These are phyloP conservation scores for Lethrus apterus DNA, from an alignment of 1,140 invertebrate genomes.

Conservation along the genomic window DNA sequence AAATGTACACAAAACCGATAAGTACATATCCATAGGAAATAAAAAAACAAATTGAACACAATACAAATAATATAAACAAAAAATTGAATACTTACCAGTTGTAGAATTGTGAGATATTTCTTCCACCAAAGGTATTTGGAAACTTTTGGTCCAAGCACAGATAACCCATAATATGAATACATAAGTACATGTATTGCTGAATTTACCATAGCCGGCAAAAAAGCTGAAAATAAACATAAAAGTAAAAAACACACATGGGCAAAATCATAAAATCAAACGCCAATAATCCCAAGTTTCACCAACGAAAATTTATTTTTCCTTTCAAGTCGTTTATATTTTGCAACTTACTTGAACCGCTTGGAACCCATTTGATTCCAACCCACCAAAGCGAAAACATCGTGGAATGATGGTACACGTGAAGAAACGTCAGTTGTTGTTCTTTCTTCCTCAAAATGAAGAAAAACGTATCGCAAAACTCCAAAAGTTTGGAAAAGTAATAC, in stretches of 20 bases:
- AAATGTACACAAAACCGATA: too few relatives aligned
- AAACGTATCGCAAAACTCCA: constrained; percentile 90
- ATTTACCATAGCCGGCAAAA: constrained; percentile 83
- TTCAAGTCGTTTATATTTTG: too few relatives aligned
- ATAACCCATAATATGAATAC: constrained; percentile 87
- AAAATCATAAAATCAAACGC: not conserved
- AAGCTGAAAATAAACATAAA: constrained; percentile 52
- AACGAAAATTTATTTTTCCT: not conserved
- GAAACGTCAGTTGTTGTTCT: constrained; percentile 77
- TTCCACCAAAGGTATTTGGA: constrained; percentile 90
- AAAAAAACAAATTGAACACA: too few relatives aligned
- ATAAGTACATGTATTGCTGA: constrained; percentile 87
- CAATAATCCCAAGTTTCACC: not conserved
- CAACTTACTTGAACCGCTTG: constrained; percentile 84
- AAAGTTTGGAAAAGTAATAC: constrained; percentile 91
- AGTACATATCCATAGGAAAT: too few relatives aligned
- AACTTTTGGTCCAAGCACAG: constrained; percentile 71
- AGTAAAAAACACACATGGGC: constrained; percentile 9
- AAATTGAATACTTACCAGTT: constrained; percentile 48
- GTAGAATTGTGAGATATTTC: constrained; percentile 83
- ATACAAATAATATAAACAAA: too few relatives aligned
- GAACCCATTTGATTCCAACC: constrained; percentile 95
- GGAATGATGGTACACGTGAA: constrained; percentile 88
- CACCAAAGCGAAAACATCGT: constrained; percentile 92
- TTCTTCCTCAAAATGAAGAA: constrained; percentile 89